These are phyloP conservation scores for Nematolebias whitei DNA, from an alignment of 2,113 vertebrate genomes.

Conservation along the genomic window DNA sequence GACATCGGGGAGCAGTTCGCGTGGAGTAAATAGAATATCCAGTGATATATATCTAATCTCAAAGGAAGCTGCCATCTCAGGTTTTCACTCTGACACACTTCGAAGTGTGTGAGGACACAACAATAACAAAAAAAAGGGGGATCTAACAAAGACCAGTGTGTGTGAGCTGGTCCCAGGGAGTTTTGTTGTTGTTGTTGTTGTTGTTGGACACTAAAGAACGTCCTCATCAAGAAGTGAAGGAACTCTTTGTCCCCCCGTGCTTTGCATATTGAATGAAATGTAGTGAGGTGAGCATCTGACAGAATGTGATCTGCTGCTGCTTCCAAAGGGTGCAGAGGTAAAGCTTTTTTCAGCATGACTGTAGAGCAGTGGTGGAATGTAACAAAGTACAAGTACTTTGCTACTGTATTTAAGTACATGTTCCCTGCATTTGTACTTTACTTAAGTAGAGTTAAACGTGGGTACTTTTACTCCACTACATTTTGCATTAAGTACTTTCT, in stretches of 20 bases:
- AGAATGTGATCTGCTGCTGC: conserved; percentile 43
- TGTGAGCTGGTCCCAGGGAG: conserved; percentile 46
- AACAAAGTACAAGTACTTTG: no score
- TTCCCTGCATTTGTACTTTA: no score
- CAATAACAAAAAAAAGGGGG: conserved; percentile 1
- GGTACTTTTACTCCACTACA: no score
- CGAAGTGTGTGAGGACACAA: conserved; percentile 16
- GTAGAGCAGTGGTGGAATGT: no score
- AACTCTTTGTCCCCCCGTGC: conserved; percentile 45
- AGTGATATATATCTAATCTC: conserved; percentile 55
- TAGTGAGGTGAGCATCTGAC: conserved; percentile 51
- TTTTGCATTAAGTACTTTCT: no score
- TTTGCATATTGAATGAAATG: conserved; percentile 49
- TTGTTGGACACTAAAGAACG: conserved; percentile 64
- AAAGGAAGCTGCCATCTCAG: conserved; percentile 62
- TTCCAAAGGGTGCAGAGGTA: conserved; percentile 48
- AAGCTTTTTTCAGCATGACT: no score
- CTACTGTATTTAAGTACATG: no score
- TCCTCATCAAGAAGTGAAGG: conserved; percentile 60
- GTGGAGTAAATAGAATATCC: conserved; percentile 69
- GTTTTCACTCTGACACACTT: conserved; percentile 44
- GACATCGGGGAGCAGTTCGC: conserved; percentile 61
- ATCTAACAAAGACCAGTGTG: conserved; percentile 25
- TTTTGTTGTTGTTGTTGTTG: no score
- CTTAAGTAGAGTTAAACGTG: no score